Conservation (phyloP, 2,113 vertebrate species). For the Rattus rattus region DNA sequence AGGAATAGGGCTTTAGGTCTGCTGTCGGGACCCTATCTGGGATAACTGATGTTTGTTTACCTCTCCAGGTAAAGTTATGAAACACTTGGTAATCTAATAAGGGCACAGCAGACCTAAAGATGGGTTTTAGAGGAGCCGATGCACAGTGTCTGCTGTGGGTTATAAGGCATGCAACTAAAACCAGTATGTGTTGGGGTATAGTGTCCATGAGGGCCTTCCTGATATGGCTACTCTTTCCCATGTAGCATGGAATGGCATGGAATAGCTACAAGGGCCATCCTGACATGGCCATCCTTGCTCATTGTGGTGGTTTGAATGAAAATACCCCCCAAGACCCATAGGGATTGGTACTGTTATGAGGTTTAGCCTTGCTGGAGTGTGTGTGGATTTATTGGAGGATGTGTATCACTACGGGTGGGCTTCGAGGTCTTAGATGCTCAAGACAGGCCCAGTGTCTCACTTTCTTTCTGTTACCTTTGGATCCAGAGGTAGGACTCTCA, state of each 20-base stretch:
- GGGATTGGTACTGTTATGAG: background rate
- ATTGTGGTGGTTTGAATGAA: background rate
- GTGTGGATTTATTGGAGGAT: background rate
- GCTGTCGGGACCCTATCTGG: background rate
- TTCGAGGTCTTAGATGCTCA: background rate
- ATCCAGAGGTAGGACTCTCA: background rate
- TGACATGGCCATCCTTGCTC: background rate
- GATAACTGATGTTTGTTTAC: background rate
- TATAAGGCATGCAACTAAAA: background rate
- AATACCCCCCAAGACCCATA: background rate
- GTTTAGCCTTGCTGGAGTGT: background rate
- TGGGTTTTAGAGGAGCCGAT: background rate
- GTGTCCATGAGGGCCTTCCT: background rate
- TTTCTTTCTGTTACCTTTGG: background rate
- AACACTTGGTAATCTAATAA: background rate
- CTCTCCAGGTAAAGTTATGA: background rate
- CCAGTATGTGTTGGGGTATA: background rate
- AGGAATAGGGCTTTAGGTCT: background rate
- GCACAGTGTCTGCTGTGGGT: background rate
- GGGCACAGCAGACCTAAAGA: background rate
- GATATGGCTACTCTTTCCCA: background rate
- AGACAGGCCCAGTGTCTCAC: background rate
- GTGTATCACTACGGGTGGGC: background rate
- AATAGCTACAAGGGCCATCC: too few relatives aligned
- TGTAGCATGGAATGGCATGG: background rate